Evolutionary conservation across 2,888 invertebrate genomes (phyloP).

Genomic region (Syrphus vitripennis): DNA sequence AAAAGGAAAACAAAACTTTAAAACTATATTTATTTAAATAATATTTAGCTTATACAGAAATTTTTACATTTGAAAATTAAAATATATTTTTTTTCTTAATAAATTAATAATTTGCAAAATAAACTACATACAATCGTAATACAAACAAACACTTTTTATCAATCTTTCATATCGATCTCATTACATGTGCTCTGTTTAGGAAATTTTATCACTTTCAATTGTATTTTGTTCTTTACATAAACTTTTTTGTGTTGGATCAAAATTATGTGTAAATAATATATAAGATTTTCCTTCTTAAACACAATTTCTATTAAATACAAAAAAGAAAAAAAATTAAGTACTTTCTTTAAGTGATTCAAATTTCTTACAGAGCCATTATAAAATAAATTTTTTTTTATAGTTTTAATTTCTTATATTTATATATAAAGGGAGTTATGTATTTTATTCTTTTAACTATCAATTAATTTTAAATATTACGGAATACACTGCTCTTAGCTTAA

Average conservation of each 20-base stretch:
- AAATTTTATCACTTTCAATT: constrained; percentile 59
- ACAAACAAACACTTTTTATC: constrained; percentile 72
- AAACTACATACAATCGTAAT: constrained; percentile 46
- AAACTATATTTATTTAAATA: constrained; percentile 25
- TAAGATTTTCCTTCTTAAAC: background rate
- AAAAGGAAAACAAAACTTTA: background rate
- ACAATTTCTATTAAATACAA: background rate
- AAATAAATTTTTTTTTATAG: constrained; percentile 55
- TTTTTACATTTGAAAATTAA: background rate
- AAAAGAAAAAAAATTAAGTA: constrained; percentile 10
- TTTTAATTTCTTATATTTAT: constrained; percentile 41
- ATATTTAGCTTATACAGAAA: constrained; percentile 31
- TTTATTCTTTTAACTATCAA: constrained; percentile 14
- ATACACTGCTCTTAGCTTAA: constrained; percentile 9
- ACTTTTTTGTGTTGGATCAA: constrained; percentile 10
- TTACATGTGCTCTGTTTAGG: constrained; percentile 74
- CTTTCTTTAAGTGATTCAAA: constrained; percentile 50
- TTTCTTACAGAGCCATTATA: constrained; percentile 73
- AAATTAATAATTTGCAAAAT: constrained; percentile 56
- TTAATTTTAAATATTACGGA: background rate
- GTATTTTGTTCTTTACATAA: constrained; percentile 7
- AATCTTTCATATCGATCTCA: constrained; percentile 80
- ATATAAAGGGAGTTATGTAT: constrained; percentile 5
- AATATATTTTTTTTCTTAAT: constrained; percentile 22
- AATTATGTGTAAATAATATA: background rate